phyloP scores from a whole-genome alignment of 2,888 invertebrate species.

The Drosophila phalerata region DNA sequence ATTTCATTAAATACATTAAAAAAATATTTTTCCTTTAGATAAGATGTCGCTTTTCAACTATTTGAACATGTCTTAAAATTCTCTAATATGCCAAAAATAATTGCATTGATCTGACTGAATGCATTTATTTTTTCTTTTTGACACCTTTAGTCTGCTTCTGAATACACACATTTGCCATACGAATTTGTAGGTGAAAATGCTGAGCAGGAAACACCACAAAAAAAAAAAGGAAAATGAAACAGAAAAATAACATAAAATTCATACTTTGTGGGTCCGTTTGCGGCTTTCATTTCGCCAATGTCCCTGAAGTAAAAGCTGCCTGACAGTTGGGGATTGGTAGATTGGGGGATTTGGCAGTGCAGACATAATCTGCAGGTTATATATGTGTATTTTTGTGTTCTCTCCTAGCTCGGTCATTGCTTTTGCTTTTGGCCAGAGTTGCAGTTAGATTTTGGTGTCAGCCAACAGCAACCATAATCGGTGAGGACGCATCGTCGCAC shows the following conservation, averaged over 20 bases:
- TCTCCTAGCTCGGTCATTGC: constrained; percentile 2
- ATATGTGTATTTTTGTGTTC: constrained; percentile 34
- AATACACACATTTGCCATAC: background rate
- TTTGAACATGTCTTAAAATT: too few relatives aligned
- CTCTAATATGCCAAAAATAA: background rate
- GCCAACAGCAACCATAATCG: constrained; percentile 55
- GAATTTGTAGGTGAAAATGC: constrained; percentile 5
- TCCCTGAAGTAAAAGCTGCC: constrained; percentile 46
- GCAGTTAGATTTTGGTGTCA: constrained; percentile 41
- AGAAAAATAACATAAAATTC: constrained; percentile 29
- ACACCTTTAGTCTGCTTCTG: constrained; percentile 9
- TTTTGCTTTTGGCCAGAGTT: constrained; percentile 15
- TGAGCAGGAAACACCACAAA: constrained; percentile 20
- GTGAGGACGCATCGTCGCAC: constrained; percentile 51
- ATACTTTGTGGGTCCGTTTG: constrained; percentile 40
- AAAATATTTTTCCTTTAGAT: too few relatives aligned
- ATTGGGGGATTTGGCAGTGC: constrained; percentile 57
- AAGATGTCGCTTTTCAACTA: too few relatives aligned
- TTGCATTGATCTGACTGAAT: constrained; percentile 1
- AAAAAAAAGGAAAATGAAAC: background rate
- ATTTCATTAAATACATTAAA: too few relatives aligned
- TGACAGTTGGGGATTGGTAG: constrained; percentile 66
- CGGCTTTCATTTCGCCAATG: constrained; percentile 53
- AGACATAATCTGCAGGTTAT: constrained; percentile 66
- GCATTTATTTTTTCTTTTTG: constrained; percentile 1